Conservation (phyloP, 1,140 invertebrate genomes). For the Phymastichus coffea region DNA sequence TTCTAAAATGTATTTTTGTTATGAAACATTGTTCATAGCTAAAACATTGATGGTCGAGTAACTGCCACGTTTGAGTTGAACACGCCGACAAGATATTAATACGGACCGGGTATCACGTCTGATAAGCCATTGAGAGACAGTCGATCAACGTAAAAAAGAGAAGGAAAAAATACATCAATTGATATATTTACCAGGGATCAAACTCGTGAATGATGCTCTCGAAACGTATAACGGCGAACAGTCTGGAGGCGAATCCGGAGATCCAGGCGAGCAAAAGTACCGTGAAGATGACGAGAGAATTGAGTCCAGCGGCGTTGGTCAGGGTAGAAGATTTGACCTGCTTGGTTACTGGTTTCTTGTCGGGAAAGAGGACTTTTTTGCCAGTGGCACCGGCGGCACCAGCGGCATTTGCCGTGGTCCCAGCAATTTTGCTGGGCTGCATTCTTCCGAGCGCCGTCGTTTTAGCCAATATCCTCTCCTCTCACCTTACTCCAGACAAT, state of each 20-base stretch:
- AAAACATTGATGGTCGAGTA: too few relatives aligned
- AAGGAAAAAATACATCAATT: too few relatives aligned
- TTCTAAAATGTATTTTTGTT: too few relatives aligned
- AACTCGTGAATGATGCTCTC: conserved; percentile 99
- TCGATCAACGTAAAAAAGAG: too few relatives aligned
- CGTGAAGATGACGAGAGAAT: conserved; percentile 86
- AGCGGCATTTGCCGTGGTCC: not conserved
- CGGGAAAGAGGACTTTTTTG: conserved; percentile 47
- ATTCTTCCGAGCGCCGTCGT: not conserved
- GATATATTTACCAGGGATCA: conserved; percentile 99
- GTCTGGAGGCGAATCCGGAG: conserved; percentile 93
- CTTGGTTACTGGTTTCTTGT: conserved; percentile 47
- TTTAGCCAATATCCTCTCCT: not conserved
- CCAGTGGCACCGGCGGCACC: conserved; percentile 24
- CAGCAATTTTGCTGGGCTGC: conserved; percentile 6
- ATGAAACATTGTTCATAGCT: too few relatives aligned
- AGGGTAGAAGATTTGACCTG: conserved; percentile 57
- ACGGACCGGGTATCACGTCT: too few relatives aligned
- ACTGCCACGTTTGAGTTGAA: too few relatives aligned
- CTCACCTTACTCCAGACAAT: not conserved
- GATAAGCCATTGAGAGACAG: too few relatives aligned
- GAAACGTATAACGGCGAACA: conserved; percentile 98
- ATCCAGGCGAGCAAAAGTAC: conserved; percentile 94
- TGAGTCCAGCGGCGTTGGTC: conserved; percentile 65
- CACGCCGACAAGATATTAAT: too few relatives aligned